These are phyloP conservation scores for Eupithecia dodoneata DNA, from an alignment of 2,888 invertebrate genomes.

Conservation along the genomic window DNA sequence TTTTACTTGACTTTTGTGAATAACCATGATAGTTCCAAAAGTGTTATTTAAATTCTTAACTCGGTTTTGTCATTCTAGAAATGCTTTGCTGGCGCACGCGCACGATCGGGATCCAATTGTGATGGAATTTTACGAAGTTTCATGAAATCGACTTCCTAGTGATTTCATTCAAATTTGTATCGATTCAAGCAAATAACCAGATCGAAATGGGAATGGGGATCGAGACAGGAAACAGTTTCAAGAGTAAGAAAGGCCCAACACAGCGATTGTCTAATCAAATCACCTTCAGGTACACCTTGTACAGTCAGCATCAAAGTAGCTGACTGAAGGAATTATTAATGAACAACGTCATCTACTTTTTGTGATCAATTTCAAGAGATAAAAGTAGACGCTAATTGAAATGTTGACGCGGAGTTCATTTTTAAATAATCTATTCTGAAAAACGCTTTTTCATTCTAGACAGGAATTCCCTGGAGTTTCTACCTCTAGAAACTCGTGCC, in stretches of 20 bases:
- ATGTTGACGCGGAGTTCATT: conserved; percentile 1
- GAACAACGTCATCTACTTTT: neutral
- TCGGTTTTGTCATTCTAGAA: neutral
- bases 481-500: neutral
- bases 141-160: neutral
- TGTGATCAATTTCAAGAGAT: neutral
- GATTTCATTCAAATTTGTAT: neutral
- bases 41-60: neutral
- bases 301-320: neutral
- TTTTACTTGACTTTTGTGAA: too few relatives aligned
- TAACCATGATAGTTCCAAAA: too few relatives aligned
- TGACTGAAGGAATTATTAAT: conserved; percentile 5
- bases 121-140: neutral
- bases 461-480: neutral
- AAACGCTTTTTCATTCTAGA: neutral
- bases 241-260: neutral
- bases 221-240: neutral
- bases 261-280: neutral
- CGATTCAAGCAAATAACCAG: neutral
- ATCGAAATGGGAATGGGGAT: neutral
- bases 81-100: neutral
- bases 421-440: neutral
- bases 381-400: conserved; percentile 1
- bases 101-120: neutral
- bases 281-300: neutral